Base-by-base conservation (phyloP, 2,113 vertebrate genomes). In the Vulpes ferrilata region DNA sequence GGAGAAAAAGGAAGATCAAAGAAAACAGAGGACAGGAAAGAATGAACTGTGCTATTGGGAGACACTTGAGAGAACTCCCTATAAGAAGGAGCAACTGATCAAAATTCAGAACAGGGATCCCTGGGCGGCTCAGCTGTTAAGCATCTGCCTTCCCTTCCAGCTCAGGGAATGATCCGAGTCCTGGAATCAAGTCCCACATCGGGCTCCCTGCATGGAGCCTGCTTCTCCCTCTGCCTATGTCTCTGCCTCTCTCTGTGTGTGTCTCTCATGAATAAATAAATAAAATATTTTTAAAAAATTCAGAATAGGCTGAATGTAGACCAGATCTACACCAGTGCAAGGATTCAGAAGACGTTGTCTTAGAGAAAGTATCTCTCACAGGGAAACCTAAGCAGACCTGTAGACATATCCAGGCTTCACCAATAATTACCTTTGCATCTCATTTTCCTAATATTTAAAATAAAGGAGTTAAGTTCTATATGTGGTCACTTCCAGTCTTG, bases 381-480 rank as follows among this genome's bases (percentile, higher is more conserved):
- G 10, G 20, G 59, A 67, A 80, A n/a, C 8, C 10, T 6, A 95
- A 23, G 17, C 71, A 82, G 76, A 30, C 16, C 55, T 67, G 13
- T 8, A 30, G 5, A 55, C 43, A 74, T 22, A 35, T 23, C 25
- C 0, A 0, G 71, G 4, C 38, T 83, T 55, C 65, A 11, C 13
- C 25, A 30, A 16, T 65, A 23, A n/a, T 25, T 86, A 91, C 38
- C 32, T 57, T 85, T 38, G 6, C 15, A 78, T 89, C 27, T 90
- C 38, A 55, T 81, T 87, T 83, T 73, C 65, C 8, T 74, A 88
- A 97, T 60, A 90, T 84, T 96, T 88, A 96, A 85, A 96, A 90
- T 81, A 32, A 95, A 79, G 19, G 20, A 32, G 19, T 78, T 92
- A 53, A n/a, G 17, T 13, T 15, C 73, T 35, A 20, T 12, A 51